A percentile compares a stretch with the other conserved stretches of the same genome.
Conservation (phyloP, 2,113 vertebrate genomes). For the Microtus ochrogaster region DNA sequence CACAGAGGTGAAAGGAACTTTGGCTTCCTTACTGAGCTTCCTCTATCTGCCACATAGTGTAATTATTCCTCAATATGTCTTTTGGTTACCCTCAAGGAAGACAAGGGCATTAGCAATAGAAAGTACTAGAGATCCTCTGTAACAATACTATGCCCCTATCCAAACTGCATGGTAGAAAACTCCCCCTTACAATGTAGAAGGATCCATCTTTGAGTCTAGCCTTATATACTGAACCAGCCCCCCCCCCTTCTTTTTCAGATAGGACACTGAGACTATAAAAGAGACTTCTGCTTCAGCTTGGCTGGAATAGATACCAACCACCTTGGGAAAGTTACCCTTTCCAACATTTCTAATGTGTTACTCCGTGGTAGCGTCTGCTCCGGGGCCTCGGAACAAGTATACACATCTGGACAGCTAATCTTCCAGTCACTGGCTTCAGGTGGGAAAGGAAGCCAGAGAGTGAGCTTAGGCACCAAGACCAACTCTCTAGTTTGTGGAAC, state of each 20-base stretch:
- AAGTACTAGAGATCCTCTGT: background rate
- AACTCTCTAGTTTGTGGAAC: background rate
- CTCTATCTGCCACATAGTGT: background rate
- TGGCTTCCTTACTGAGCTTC: slow-evolving; percentile 17
- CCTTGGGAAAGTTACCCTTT: background rate
- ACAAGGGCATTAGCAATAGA: background rate
- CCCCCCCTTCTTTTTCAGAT: background rate
- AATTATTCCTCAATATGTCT: background rate
- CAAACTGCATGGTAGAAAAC: background rate
- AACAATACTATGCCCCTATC: background rate
- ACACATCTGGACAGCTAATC: background rate
- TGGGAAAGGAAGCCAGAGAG: background rate
- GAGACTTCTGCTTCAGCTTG: background rate
- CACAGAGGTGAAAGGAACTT: background rate
- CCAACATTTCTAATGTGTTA: background rate
- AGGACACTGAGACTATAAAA: background rate
- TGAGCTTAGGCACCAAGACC: background rate
- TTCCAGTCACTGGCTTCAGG: background rate
- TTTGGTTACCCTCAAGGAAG: slow-evolving; percentile 20
- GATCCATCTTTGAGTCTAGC: background rate
- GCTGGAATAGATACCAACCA: background rate
- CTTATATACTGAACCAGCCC: background rate
- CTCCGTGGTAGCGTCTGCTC: background rate
- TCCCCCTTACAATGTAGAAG: background rate
- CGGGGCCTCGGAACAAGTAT: background rate